Base-by-base conservation (phyloP, 2,113 vertebrate species). In the Anguilla rostrata region DNA sequence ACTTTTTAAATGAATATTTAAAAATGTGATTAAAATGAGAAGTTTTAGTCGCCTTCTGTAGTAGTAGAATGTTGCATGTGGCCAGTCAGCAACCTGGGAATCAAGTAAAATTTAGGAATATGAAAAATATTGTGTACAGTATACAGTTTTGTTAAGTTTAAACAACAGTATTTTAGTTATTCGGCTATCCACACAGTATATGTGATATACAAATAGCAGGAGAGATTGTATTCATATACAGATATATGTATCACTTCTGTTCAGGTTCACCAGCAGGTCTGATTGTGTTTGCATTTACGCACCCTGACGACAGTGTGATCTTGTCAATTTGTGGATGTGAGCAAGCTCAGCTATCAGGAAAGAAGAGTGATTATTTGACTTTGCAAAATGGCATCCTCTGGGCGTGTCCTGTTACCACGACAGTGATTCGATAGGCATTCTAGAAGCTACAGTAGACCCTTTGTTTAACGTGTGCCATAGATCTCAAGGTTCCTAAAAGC, bases 341-440 rank as follows among this genome's bases (percentile, higher is more conserved):
- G 57, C 20, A 60, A 39, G 40, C 22, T 79, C 75, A 53, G 46
- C 53, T 79, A 79, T 85, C 14, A 78, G 66, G 34, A 20, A 49
- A 34, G 40, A 78, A 78, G n/a, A 15, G 29, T 85, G 11, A 11
- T 53, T 78, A 43, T 78, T 22, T 57, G 78, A 81, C 46, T 75
- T 80, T 22, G 22, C 53, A 81, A 29, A 81, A 53, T n/a, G 49
- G 49, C 79, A n/a, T 89, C 85, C 79, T 60, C 78, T 88, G 3
- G 93, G 89, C 92, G 86, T 93, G 87, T 87, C 83, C 90, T 92
- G 93, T 95, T 95, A 95, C 92, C 92, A 92, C 92, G 94, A 95
- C 92, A 93, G 94, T 94, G 94, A 95, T 95, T 96, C 93, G 95
- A 90, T 93, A 94, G 92, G 92, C 86, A 91, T 92, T 91, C 84